These are phyloP conservation scores for Egretta garzetta DNA, from an alignment of 2,113 vertebrate species.

Conservation along the genomic window DNA sequence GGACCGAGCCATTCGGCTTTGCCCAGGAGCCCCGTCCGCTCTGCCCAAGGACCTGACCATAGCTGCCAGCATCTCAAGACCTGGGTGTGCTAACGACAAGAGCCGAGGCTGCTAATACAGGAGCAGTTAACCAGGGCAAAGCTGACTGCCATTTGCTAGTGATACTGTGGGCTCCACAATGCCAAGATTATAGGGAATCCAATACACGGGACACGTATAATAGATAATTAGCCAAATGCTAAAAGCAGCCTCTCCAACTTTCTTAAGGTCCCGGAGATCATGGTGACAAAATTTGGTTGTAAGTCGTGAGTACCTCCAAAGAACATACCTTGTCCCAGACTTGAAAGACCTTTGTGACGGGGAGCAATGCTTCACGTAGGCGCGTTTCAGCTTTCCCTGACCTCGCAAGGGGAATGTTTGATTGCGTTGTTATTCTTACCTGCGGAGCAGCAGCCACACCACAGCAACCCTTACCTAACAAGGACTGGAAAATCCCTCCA, in stretches of 20 bases:
- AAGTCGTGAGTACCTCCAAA: neutral
- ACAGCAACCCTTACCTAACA: neutral
- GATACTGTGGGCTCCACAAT: neutral
- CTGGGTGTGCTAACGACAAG: neutral
- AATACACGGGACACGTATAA: rapidly evolving
- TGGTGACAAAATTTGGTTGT: neutral
- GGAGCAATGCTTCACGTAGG: neutral
- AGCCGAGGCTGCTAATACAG: neutral
- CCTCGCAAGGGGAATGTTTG: neutral
- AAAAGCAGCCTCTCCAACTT: neutral
- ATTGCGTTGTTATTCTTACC: neutral
- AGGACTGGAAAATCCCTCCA: slow-evolving; percentile 50
- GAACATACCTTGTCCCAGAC: neutral
- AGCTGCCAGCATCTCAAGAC: neutral
- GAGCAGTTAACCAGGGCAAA: neutral
- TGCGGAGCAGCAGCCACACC: neutral
- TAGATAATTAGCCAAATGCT: neutral
- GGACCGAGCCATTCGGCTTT: neutral
- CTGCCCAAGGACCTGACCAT: neutral
- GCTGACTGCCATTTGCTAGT: neutral
- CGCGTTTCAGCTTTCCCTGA: neutral
- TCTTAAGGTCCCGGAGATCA: neutral
- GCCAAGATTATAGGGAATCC: neutral
- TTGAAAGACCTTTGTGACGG: neutral
- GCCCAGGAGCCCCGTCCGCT: neutral